Evolutionary conservation across 2,888 invertebrate genomes (phyloP).

Genomic region (Eristalis tenax): DNA sequence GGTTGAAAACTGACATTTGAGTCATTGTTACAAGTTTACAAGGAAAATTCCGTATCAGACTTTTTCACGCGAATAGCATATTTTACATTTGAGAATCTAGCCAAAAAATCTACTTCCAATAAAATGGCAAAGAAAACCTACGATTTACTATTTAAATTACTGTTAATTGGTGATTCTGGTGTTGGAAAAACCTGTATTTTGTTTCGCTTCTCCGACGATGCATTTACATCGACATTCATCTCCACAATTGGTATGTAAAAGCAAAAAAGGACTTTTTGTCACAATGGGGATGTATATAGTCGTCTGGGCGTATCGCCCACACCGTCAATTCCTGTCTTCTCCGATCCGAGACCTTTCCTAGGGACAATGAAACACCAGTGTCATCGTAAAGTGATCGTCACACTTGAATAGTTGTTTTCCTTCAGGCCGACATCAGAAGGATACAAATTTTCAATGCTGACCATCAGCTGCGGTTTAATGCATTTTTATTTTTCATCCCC

Average conservation of each 20-base stretch:
- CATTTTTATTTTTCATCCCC: slow-evolving; percentile 8
- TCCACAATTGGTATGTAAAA: slow-evolving; percentile 93
- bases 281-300: slow-evolving; percentile 24
- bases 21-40: slow-evolving; percentile 70
- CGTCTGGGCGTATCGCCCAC: slow-evolving; percentile 60
- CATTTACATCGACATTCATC: slow-evolving; percentile 96
- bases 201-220: slow-evolving; percentile 97
- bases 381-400: slow-evolving; percentile 5
- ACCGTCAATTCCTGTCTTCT: not conserved
- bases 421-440: not conserved
- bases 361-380: not conserved
- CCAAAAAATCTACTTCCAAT: slow-evolving; percentile 7
- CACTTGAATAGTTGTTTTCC: slow-evolving; percentile 1
- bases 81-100: slow-evolving; percentile 44
- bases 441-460: slow-evolving; percentile 25
- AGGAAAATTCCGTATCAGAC: slow-evolving; percentile 62
- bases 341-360: not conserved
- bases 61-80: slow-evolving; percentile 39
- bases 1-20: slow-evolving; percentile 64
- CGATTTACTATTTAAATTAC: slow-evolving; percentile 94
- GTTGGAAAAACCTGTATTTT: slow-evolving; percentile 97
- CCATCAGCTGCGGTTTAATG: slow-evolving; percentile 16
- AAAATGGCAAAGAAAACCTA: slow-evolving; percentile 97
- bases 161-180: slow-evolving; percentile 96
- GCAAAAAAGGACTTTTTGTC: slow-evolving; percentile 37